These are phyloP conservation scores for Falco cherrug DNA, from an alignment of 2,797 vertebrate species.

Conservation along the genomic window DNA sequence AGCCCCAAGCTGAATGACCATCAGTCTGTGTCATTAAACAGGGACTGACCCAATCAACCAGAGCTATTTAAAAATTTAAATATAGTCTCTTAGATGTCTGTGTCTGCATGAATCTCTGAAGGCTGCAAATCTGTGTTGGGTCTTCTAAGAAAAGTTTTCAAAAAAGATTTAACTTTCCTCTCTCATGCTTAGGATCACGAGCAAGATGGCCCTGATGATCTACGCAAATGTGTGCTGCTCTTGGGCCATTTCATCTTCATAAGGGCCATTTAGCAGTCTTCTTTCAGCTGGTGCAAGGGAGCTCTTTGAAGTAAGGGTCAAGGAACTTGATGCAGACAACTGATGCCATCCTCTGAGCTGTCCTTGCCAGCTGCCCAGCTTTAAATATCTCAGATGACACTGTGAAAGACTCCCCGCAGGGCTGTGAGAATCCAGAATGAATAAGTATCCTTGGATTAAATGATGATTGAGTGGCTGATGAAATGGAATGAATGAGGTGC, in stretches of 20 bases:
- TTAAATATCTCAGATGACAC: constrained; percentile 27
- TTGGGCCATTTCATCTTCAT: neutral
- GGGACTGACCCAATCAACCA: neutral
- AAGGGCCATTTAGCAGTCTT: neutral
- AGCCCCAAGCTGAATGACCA: neutral
- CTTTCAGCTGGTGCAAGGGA: neutral
- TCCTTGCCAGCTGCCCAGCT: constrained; percentile 8
- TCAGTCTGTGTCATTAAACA: neutral
- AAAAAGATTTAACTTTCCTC: neutral
- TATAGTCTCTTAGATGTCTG: neutral
- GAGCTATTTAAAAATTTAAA: neutral
- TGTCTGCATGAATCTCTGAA: neutral
- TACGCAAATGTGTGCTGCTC: neutral
- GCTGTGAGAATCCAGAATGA: neutral
- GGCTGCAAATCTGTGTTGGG: neutral
- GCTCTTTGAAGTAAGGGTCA: constrained; percentile 21
- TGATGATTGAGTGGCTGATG: constrained; percentile 29
- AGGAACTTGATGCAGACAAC: neutral
- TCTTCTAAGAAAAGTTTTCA: neutral
- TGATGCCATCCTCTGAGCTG: neutral
- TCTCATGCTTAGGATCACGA: neutral
- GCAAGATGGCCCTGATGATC: neutral
- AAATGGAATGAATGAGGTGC: constrained; percentile 39
- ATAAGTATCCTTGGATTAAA: constrained; percentile 43
- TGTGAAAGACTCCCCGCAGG: neutral